Base-by-base conservation (phyloP, 2,113 vertebrate species). In the Vidua macroura region DNA sequence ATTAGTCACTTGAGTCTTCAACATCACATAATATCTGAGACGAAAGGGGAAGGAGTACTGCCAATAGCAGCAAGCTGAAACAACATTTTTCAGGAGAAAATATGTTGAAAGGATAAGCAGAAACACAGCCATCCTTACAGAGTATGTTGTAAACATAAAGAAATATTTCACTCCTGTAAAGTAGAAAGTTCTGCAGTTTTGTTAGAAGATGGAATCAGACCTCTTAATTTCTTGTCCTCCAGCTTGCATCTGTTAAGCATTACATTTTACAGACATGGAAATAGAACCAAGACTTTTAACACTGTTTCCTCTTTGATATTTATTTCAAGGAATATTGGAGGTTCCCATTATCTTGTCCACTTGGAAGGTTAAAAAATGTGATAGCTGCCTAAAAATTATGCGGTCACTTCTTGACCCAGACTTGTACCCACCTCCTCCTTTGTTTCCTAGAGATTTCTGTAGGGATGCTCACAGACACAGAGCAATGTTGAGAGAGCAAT, bases 51-150 rank as follows among this genome's bases (percentile, higher is more conserved):
- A 79, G 16, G 30, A 79, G 3, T 46, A 52, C 2, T 22, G 48
- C n/a, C 22, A 84, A 23, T 49, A 72, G 64, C 5, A 82, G 44
- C 51, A 93, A 95, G 58, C 27, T 87, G 78, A 87, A 94, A 84
- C 52, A 94, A 87, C 41, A 79, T 76, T 90, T 89, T 94, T n/a
- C 53, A 79, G 25, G 37, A 84, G 41, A 87, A 94, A 82, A 37
- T 83, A 44, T 35, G 16, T 80, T 91, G 37, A 35, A 78, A 92
- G n/a, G 8, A 73, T 68, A 75, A 87, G 44, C 15, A 90, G 48
- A 91, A 31, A 66, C 25, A 17, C 37, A 90, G 62, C 17, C n/a
- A 83, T 69, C 41, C 53, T 82, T 64, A 72, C 28, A 44, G 8
- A 64, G 52, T 27, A 31, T 1, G 2, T 80, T 69, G 25, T 62